Evolutionary conservation across 2,888 invertebrate genomes (phyloP), one percentile per base, ranked within the genome.

Genomic region (Quadroppia sp.): DNA sequence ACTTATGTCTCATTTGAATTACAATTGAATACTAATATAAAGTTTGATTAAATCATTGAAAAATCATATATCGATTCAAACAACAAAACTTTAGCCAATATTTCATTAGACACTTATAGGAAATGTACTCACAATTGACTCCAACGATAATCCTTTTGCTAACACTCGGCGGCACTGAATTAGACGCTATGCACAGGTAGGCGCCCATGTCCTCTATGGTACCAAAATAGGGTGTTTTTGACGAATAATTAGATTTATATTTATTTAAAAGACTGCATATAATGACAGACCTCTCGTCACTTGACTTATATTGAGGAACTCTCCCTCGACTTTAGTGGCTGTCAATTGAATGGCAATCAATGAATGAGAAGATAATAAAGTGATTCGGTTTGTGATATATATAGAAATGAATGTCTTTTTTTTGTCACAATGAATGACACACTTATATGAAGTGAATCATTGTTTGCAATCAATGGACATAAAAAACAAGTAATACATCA

Each of bases 121-220:
- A n/a, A n/a, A n/a, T n/a, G n/a, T 64, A 80, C 82, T 79, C 79
- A 82, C 82, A 82, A 77, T 81, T 80, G 2, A 83, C 82, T 23
- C 79, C 79, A 6, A 82, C 81, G 61, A 80, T 78, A 69, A 82
- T 82, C 48, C 79, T 76, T 75, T 81, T 79, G 69, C 78, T 79
- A 7, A 79, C 82, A 1, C 81, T 78, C 3, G 81, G 81, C 2
- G 80, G 80, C 7, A 83, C 82, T 45, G 80, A 80, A 76, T 83
- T 83, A 69, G 78, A 79, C 7, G 83, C 83, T 30, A 79, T 79
- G 70, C 79, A 79, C n/a, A 79, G 73, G 71, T 79, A 79, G 28
- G 78, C 78, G 13, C 76, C 79, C 79, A 79, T 79, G 42, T 79
- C 79, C 32, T 78, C 78, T 73, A 23, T 28, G 25, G 28, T 15